phyloP scores from a whole-genome alignment of 2,113 vertebrate species.

The Scytalopus superciliaris region DNA sequence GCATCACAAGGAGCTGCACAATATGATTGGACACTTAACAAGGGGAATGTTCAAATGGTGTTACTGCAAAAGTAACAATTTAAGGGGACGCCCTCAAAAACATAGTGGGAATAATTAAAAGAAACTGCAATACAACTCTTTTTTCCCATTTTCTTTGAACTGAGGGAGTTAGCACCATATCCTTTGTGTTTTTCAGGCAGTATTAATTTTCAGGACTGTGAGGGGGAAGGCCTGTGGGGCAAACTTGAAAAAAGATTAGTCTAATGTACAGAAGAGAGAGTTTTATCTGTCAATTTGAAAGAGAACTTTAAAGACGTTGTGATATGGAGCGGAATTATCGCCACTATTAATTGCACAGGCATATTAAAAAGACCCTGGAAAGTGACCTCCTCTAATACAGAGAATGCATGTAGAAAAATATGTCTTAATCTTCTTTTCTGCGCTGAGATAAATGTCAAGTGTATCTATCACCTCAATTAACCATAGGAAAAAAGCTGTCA shows the following conservation, averaged over 20 bases:
- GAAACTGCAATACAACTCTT: background rate
- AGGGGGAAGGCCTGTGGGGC: conserved; percentile 53
- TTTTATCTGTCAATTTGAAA: conserved; percentile 76
- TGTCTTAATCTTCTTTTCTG: conserved; percentile 81
- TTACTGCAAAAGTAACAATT: conserved; percentile 11
- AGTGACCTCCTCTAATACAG: conserved; percentile 82
- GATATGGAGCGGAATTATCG: conserved; percentile 76
- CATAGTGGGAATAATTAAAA: conserved; percentile 74
- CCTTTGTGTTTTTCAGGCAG: conserved; percentile 74
- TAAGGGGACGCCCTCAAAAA: conserved; percentile 43
- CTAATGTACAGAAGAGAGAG: conserved; percentile 68
- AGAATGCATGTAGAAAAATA: conserved; percentile 76
- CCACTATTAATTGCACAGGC: conserved; percentile 80
- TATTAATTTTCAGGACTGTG: conserved; percentile 74
- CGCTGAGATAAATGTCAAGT: conserved; percentile 84
- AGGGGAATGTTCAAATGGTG: background rate
- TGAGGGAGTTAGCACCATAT: conserved; percentile 32
- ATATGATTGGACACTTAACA: background rate
- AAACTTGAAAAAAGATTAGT: conserved; percentile 77
- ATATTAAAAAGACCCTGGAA: conserved; percentile 83
- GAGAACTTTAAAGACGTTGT: conserved; percentile 73
- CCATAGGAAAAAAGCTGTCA: conserved; percentile 79
- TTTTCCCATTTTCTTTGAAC: conserved; percentile 48
- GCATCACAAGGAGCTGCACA: background rate
- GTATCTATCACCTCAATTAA: conserved; percentile 89